phyloP scores from a whole-genome alignment of 2,888 invertebrate genomes.

The Odontomyia ornata region DNA sequence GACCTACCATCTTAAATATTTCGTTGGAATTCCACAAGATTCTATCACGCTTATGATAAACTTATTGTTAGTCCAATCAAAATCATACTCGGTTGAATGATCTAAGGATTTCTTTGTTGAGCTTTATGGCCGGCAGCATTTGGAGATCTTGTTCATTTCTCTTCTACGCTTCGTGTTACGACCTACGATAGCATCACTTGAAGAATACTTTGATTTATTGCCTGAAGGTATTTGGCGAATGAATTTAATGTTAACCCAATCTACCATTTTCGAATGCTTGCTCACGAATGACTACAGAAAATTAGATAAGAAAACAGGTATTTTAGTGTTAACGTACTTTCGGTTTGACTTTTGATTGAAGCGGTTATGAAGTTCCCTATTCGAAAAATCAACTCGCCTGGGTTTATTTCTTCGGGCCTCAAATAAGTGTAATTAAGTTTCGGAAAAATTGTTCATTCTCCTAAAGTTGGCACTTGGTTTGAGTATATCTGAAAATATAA shows the following conservation, averaged over 20 bases:
- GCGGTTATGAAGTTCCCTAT: no score
- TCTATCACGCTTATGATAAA: neutral
- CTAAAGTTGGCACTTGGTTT: no score
- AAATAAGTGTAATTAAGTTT: no score
- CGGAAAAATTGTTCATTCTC: no score
- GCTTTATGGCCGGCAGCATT: constrained; percentile 1
- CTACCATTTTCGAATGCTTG: neutral
- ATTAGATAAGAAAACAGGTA: neutral
- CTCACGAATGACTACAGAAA: neutral
- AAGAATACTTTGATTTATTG: neutral
- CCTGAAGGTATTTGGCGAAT: neutral
- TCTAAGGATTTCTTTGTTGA: constrained; percentile 16
- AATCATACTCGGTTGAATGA: constrained; percentile 20
- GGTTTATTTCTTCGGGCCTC: no score
- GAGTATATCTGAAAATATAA: no score
- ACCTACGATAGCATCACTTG: neutral
- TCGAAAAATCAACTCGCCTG: no score
- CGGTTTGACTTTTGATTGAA: no score
- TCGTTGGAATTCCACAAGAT: neutral
- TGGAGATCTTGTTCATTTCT: neutral
- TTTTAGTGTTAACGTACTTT: neutral
- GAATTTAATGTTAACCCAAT: neutral
- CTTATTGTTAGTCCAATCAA: neutral
- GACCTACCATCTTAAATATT: neutral
- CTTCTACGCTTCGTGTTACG: neutral